A percentile compares a stretch with the other conserved stretches of the same genome.
phyloP scores from a whole-genome alignment of 2,797 vertebrate genomes.

The Sarcophilus harrisii region DNA sequence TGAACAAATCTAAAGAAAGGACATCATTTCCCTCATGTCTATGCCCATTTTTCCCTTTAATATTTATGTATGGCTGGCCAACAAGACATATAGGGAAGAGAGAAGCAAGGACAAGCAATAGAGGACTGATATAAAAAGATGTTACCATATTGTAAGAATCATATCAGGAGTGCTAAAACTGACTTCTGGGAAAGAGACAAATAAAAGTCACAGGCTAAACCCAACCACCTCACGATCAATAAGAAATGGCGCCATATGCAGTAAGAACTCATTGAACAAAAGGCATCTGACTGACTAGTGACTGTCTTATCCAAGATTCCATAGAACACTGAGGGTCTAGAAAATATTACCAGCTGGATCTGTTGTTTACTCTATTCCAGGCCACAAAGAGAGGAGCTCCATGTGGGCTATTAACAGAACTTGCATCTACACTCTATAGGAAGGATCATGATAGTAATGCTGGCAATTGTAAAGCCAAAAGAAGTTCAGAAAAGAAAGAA shows the following conservation, averaged over 20 bases:
- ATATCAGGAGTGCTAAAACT: background rate
- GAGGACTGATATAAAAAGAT: background rate
- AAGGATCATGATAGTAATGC: background rate
- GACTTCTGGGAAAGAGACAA: background rate
- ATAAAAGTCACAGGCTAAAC: background rate
- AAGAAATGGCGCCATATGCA: background rate
- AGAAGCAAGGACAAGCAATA: background rate
- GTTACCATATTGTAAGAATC: background rate
- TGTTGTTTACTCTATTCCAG: background rate
- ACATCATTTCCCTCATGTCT: background rate
- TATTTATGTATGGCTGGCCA: background rate
- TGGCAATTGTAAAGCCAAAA: background rate
- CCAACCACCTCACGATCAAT: background rate
- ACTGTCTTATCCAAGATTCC: background rate
- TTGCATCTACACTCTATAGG: background rate
- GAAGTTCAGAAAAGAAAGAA: background rate
- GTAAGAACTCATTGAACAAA: background rate
- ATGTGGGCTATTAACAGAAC: background rate
- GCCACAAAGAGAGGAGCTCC: background rate
- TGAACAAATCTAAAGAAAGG: background rate
- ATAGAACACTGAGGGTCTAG: background rate
- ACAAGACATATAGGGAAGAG: background rate
- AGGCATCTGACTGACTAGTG: background rate
- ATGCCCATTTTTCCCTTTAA: background rate
- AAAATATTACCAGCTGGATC: background rate